Percentiles rank a stretch among this genome's conserved stretches.
Conservation (phyloP, 2,797 vertebrate genomes). For the Peromyscus nudipes region DNA sequence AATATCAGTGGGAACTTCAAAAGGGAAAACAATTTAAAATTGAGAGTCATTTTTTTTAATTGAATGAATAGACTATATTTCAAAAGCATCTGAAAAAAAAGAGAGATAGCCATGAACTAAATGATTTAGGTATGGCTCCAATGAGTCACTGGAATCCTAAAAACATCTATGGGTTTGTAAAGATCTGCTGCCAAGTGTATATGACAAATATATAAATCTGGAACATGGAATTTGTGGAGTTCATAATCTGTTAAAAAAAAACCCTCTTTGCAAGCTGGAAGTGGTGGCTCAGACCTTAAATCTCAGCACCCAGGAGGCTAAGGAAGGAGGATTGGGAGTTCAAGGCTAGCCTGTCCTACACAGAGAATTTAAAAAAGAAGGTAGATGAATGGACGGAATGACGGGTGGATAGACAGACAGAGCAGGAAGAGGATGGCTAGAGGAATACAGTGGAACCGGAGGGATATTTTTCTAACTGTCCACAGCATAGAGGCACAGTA, state of each 20-base stretch:
- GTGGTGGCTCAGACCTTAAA: not conserved
- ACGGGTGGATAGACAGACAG: not conserved
- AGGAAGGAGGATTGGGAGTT: not conserved
- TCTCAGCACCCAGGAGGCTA: not conserved
- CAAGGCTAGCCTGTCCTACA: not conserved
- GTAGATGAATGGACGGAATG: not conserved
- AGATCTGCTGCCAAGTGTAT: not conserved
- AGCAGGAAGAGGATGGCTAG: not conserved
- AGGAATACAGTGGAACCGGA: no score
- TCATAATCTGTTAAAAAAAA: not conserved
- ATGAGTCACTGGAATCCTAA: not conserved
- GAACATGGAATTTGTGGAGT: not conserved
- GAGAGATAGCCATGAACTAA: not conserved
- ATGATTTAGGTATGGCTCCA: not conserved
- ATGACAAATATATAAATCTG: not conserved
- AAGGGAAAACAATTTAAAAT: not conserved
- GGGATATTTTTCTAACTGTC: not conserved
- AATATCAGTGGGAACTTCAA: not conserved
- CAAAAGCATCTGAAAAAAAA: constrained; percentile 14
- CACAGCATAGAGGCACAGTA: not conserved
- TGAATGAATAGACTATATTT: constrained; percentile 35
- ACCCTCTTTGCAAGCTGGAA: not conserved
- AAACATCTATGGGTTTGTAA: not conserved
- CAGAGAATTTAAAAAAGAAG: not conserved
- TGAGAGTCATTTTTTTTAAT: not conserved